phyloP scores from a whole-genome alignment of 2,797 vertebrate species.

The Enteromius fasciolatus region DNA sequence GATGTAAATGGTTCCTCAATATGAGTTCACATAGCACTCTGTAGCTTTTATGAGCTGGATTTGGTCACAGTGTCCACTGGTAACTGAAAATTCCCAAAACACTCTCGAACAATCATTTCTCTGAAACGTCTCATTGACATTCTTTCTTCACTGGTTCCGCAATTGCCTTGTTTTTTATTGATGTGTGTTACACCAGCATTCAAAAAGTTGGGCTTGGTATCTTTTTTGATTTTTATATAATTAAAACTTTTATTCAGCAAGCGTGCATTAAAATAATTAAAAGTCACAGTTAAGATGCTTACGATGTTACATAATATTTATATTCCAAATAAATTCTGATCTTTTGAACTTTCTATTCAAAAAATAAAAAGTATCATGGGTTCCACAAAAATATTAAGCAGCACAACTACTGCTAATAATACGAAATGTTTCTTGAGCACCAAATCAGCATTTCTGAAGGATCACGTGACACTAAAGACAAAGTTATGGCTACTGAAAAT shows the following conservation, averaged over 20 bases:
- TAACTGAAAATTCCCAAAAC: neutral
- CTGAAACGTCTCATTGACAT: neutral
- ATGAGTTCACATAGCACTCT: neutral
- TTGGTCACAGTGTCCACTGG: slow-evolving; percentile 1
- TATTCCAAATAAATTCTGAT: neutral
- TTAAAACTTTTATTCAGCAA: neutral
- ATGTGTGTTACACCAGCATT: neutral
- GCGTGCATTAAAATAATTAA: neutral
- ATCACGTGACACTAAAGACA: neutral
- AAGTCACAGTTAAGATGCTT: neutral
- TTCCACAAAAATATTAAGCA: neutral
- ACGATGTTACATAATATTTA: neutral
- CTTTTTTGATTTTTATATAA: no score
- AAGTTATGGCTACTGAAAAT: neutral
- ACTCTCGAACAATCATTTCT: slow-evolving; percentile 6
- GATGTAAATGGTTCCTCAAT: slow-evolving; percentile 9
- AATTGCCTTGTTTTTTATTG: neutral
- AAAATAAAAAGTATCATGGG: neutral
- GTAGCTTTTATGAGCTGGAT: slow-evolving; percentile 23
- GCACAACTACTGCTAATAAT: neutral
- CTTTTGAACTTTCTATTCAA: neutral
- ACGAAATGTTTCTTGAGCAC: neutral
- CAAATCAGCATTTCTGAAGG: neutral
- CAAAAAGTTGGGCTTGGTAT: neutral
- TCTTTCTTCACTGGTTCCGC: neutral